phyloP scores from a whole-genome alignment of 2,113 vertebrate species.

The Heterochromis multidens region DNA sequence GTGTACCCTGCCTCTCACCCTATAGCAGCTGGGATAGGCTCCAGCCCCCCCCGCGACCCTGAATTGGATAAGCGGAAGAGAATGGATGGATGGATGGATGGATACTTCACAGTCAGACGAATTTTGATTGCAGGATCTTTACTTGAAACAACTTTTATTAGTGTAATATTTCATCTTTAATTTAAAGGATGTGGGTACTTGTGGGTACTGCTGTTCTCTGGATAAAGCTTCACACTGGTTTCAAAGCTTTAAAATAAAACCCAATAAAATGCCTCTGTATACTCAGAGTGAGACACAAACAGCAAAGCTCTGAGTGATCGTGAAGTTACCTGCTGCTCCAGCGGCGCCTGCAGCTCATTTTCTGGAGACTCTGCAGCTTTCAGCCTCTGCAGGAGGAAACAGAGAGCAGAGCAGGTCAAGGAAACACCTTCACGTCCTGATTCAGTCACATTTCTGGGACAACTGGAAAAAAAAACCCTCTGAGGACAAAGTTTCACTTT shows the following conservation, averaged over 20 bases:
- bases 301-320: too few relatives aligned
- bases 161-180: neutral
- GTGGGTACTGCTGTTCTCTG: too few relatives aligned
- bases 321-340: conserved; percentile 48
- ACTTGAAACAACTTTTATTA: neutral
- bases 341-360: conserved; percentile 6
- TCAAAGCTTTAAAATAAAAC: too few relatives aligned
- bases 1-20: too few relatives aligned
- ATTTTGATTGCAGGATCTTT: neutral
- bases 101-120: neutral
- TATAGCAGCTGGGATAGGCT: too few relatives aligned
- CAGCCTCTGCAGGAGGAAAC: conserved; percentile 15
- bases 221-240: too few relatives aligned
- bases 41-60: too few relatives aligned
- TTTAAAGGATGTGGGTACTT: neutral
- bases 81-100: too few relatives aligned
- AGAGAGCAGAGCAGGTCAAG: conserved; percentile 8
- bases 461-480: neutral
- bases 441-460: neutral
- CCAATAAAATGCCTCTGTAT: too few relatives aligned
- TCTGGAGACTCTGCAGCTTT: conserved; percentile 25
- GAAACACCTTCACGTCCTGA: neutral
- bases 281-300: too few relatives aligned
- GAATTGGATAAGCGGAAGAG: too few relatives aligned
- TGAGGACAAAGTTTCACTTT: neutral